Percentiles rank a stretch among this genome's conserved stretches.
Conservation (phyloP, 2,888 invertebrate genomes). For the Drosophila tripunctata region DNA sequence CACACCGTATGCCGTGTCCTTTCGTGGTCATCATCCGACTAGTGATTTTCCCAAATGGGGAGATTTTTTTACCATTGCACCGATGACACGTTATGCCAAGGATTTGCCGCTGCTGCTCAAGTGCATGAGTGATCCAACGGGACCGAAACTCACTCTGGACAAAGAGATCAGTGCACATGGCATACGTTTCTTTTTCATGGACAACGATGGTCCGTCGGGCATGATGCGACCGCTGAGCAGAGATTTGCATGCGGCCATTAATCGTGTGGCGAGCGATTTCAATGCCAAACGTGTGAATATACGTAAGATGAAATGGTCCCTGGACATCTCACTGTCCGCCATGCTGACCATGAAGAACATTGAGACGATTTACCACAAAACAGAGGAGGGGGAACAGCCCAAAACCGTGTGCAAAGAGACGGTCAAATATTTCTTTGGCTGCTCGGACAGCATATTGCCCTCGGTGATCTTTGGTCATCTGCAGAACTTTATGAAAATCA, state of each 20-base stretch:
- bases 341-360: conserved; percentile 87
- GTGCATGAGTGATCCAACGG: conserved; percentile 87
- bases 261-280: conserved; percentile 83
- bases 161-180: conserved; percentile 85
- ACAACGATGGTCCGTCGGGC: conserved; percentile 89
- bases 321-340: conserved; percentile 86
- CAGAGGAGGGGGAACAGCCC: conserved; percentile 87
- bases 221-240: conserved; percentile 85
- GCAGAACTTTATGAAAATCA: conserved; percentile 86
- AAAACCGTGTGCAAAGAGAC: conserved; percentile 88
- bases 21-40: conserved; percentile 89
- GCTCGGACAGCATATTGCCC: conserved; percentile 85
- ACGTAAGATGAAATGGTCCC: conserved; percentile 87
- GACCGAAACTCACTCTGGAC: conserved; percentile 85
- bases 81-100: conserved; percentile 93
- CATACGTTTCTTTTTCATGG: conserved; percentile 92
- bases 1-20: conserved; percentile 88
- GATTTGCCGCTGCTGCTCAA: conserved; percentile 92
- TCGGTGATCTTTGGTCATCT: conserved; percentile 87
- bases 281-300: conserved; percentile 86
- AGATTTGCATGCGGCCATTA: conserved; percentile 83
- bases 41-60: conserved; percentile 87
- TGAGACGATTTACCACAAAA: conserved; percentile 87
- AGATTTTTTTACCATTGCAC: conserved; percentile 91
- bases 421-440: conserved; percentile 85